phyloP scores from a whole-genome alignment of 2,888 invertebrate species.

The Drosophila neotestacea region DNA sequence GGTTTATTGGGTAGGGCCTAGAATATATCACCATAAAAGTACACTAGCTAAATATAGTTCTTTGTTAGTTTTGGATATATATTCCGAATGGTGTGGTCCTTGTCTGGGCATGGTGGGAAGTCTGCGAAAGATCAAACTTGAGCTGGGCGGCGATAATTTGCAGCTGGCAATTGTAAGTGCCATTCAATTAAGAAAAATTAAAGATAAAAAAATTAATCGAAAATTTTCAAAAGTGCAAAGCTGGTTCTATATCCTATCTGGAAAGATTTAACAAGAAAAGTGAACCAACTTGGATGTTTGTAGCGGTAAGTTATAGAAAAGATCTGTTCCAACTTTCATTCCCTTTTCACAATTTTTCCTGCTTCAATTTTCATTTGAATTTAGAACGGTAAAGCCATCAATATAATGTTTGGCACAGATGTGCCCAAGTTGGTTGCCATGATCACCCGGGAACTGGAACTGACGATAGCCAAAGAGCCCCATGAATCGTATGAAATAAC shows the following conservation, averaged over 20 bases:
- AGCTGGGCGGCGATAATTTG: slow-evolving; percentile 92
- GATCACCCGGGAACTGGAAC: slow-evolving; percentile 90
- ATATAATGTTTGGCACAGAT: slow-evolving; percentile 93
- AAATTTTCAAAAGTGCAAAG: slow-evolving; percentile 85
- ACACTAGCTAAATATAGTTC: neutral
- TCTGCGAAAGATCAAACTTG: slow-evolving; percentile 94
- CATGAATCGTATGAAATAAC: slow-evolving; percentile 84
- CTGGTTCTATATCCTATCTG: slow-evolving; percentile 91
- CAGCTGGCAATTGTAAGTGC: slow-evolving; percentile 88
- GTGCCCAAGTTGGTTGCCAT: slow-evolving; percentile 91
- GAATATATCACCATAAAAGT: neutral
- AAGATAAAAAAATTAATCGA: no score
- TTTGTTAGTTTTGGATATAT: slow-evolving; percentile 91
- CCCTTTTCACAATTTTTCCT: no score
- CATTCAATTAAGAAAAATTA: neutral
- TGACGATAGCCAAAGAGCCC: slow-evolving; percentile 80
- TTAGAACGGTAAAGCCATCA: slow-evolving; percentile 90
- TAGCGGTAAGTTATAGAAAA: slow-evolving; percentile 88
- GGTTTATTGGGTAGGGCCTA: slow-evolving; percentile 89
- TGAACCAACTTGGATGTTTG: slow-evolving; percentile 96
- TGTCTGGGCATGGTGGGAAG: slow-evolving; percentile 94
- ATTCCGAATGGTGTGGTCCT: slow-evolving; percentile 96
- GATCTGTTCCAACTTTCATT: no score
- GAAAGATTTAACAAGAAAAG: slow-evolving; percentile 92
- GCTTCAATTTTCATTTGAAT: neutral